Evolutionary conservation across 2,888 invertebrate genomes (phyloP).

Genomic region (Patella caerulea): DNA sequence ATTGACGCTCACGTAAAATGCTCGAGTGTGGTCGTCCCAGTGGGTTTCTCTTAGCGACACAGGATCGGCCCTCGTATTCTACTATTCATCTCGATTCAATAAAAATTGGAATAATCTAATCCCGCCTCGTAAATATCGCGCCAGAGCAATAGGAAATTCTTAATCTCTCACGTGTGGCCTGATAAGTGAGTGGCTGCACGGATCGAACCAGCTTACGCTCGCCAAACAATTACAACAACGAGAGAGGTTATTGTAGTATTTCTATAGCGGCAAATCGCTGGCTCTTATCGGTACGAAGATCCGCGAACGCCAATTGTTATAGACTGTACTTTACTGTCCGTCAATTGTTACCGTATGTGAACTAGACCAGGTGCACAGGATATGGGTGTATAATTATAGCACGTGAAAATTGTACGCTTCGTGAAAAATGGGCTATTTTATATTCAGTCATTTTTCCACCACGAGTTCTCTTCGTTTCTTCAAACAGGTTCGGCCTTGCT

Average conservation of each 20-base stretch:
- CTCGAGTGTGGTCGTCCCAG: background rate
- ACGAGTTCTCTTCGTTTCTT: no score
- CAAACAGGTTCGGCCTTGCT: no score
- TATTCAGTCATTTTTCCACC: no score
- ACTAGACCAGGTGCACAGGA: conserved; percentile 7
- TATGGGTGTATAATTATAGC: background rate
- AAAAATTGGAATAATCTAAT: conserved; percentile 6
- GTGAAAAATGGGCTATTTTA: background rate
- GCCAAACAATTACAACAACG: background rate
- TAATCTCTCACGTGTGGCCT: conserved; percentile 13
- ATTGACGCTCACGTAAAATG: background rate
- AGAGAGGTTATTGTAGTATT: background rate
- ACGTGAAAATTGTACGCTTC: background rate
- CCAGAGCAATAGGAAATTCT: background rate
- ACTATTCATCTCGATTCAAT: background rate
- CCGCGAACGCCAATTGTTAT: no score
- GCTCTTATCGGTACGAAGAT: no score
- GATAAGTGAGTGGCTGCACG: conserved; percentile 3
- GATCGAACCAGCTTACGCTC: background rate
- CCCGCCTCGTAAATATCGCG: background rate
- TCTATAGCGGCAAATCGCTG: no score
- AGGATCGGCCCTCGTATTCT: background rate
- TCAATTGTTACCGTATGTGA: conserved; percentile 7
- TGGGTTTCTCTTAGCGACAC: background rate
- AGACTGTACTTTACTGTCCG: background rate